A percentile compares a stretch with the other conserved stretches of the same genome.
Evolutionary conservation across 2,113 vertebrate genomes (phyloP).

Genomic region (Etheostoma cragini): DNA sequence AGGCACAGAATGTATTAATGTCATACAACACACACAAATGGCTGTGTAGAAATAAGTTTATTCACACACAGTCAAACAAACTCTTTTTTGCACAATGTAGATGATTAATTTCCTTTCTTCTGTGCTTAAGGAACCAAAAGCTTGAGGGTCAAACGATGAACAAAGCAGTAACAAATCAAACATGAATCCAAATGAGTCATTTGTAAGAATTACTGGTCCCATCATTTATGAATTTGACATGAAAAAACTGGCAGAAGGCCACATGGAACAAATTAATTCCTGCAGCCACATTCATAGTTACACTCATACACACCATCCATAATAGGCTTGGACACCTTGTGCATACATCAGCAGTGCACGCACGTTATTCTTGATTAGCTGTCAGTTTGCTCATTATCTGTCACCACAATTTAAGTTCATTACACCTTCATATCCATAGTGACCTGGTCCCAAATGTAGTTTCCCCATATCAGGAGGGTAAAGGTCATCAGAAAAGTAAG

Average conservation of each 20-base stretch:
- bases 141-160: constrained; percentile 55
- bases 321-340: constrained; percentile 44
- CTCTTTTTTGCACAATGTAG: constrained; percentile 7
- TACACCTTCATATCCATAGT: constrained; percentile 4
- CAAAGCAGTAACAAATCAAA: constrained; percentile 64
- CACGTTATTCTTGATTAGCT: constrained; percentile 27
- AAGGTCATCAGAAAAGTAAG: constrained; percentile 65
- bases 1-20: not conserved
- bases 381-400: constrained; percentile 13
- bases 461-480: constrained; percentile 47
- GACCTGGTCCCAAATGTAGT: constrained; percentile 11
- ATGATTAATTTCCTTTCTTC: constrained; percentile 58
- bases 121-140: constrained; percentile 44
- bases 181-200: constrained; percentile 68
- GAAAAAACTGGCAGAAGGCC: constrained; percentile 50
- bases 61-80: constrained; percentile 18
- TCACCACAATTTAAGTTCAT: constrained; percentile 27
- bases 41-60: constrained; percentile 8
- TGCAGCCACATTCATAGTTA: constrained; percentile 52
- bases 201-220: constrained; percentile 50
- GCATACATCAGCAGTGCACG: constrained; percentile 54
- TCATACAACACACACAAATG: not conserved
- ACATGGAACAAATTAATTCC: constrained; percentile 59
- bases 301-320: constrained; percentile 43
- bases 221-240: constrained; percentile 63